Evolutionary conservation across 2,113 vertebrate genomes (phyloP).

Genomic region (Gavia stellata): DNA sequence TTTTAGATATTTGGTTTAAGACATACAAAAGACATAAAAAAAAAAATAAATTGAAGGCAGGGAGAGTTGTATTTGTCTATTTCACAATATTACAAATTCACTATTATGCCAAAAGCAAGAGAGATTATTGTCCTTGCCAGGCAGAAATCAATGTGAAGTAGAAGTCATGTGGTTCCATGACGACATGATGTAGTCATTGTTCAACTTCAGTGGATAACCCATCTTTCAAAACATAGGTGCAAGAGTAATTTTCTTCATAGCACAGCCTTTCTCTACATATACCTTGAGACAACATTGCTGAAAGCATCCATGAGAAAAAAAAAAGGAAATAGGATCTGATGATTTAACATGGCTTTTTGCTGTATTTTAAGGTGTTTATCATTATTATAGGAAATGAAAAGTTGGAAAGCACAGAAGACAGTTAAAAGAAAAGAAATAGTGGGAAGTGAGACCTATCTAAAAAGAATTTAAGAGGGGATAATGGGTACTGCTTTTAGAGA

Average conservation of each 20-base stretch:
- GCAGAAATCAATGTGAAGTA: neutral
- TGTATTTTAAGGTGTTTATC: neutral
- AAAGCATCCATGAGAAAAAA: neutral
- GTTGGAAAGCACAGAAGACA: neutral
- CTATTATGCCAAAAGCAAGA: neutral
- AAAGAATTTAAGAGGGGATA: neutral
- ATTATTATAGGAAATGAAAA: neutral
- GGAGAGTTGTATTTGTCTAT: neutral
- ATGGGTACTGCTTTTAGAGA: neutral
- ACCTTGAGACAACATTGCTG: neutral
- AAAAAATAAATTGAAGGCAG: neutral
- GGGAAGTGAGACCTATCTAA: neutral
- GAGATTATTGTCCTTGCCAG: neutral
- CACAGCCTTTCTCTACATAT: neutral
- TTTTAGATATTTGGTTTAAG: neutral
- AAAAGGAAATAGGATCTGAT: neutral
- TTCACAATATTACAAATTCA: neutral
- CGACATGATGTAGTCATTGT: neutral
- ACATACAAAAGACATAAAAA: neutral
- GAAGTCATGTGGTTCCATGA: neutral
- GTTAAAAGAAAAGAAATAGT: neutral
- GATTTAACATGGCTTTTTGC: neutral
- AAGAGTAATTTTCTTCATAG: neutral
- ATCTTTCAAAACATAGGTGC: neutral
- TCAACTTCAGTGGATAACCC: neutral